These are phyloP conservation scores for Heteromyza rotundicornis DNA, from an alignment of 2,888 invertebrate genomes.

Conservation along the genomic window DNA sequence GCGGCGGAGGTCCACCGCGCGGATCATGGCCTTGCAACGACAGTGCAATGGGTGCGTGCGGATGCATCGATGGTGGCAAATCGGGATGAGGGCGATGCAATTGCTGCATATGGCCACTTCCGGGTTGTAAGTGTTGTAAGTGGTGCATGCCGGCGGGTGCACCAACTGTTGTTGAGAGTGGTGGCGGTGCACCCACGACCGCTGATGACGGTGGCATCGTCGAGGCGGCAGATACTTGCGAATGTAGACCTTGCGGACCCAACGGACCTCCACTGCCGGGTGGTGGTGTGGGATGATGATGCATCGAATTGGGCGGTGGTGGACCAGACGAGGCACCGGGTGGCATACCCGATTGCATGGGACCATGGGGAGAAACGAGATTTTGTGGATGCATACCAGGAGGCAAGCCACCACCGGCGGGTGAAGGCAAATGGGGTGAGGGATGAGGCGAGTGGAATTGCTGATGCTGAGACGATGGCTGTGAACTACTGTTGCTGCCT, in stretches of 20 bases:
- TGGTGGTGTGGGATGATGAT: conserved; percentile 45
- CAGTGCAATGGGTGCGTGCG: conserved; percentile 59
- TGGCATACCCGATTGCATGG: conserved; percentile 39
- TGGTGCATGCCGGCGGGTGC: conserved; percentile 51
- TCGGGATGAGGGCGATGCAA: conserved; percentile 62
- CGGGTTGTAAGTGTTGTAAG: conserved; percentile 38
- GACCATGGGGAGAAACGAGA: conserved; percentile 56
- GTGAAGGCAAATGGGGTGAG: conserved; percentile 60
- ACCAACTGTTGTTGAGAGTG: conserved; percentile 53
- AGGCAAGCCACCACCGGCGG: conserved; percentile 52
- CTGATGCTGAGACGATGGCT: conserved; percentile 52
- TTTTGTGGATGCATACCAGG: conserved; percentile 62
- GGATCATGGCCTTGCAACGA: conserved; percentile 54
- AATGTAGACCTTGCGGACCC: conserved; percentile 34
- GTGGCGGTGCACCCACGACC: conserved; percentile 45
- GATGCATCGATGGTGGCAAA: conserved; percentile 58
- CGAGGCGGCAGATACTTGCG: conserved; percentile 61
- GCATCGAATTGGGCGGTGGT: conserved; percentile 34
- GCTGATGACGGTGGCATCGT: conserved; percentile 61
- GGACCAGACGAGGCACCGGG: conserved; percentile 42
- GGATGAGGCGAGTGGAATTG: conserved; percentile 62
- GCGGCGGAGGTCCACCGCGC: conserved; percentile 42
- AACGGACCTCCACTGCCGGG: conserved; percentile 31
- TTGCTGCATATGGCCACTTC: conserved; percentile 52
- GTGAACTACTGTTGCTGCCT: conserved; percentile 62